Conservation (phyloP, 2,888 invertebrate genomes). For the Fabriciana adippe region DNA sequence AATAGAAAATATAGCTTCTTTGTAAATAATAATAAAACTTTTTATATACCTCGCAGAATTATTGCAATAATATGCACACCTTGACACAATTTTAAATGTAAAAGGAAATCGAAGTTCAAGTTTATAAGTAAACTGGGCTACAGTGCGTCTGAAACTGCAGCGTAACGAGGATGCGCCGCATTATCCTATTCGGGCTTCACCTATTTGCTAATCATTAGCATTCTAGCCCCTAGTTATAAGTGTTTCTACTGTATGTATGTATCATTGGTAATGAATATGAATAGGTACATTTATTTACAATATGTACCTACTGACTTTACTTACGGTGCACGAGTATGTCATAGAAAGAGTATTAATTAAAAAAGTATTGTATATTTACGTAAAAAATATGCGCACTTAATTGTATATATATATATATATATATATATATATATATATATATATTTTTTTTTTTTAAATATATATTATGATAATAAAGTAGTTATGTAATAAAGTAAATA, state of each 20-base stretch:
- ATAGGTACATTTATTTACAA: background rate
- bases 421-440: too few relatives aligned
- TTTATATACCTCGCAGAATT: too few relatives aligned
- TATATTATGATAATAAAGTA: too few relatives aligned
- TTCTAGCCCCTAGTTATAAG: constrained; percentile 35
- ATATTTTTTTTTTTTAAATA: too few relatives aligned
- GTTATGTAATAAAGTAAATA: too few relatives aligned
- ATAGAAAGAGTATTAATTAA: too few relatives aligned
- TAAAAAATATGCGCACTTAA: too few relatives aligned
- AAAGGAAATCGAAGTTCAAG: constrained; percentile 37
- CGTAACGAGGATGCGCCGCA: constrained; percentile 85
- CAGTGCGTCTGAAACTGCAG: constrained; percentile 48
- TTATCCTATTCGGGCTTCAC: constrained; percentile 83
- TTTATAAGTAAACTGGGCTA: constrained; percentile 41
- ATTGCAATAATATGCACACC: background rate
- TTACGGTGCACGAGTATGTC: too few relatives aligned
- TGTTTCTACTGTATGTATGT: constrained; percentile 1
- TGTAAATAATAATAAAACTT: too few relatives aligned
- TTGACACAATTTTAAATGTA: constrained; percentile 17
- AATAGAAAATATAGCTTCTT: too few relatives aligned
- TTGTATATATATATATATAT: too few relatives aligned
- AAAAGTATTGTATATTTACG: too few relatives aligned
- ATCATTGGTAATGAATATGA: background rate
- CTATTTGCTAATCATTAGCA: constrained; percentile 68
- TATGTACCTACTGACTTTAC: background rate